Percentiles rank a stretch among this genome's conserved stretches.
phyloP scores from a whole-genome alignment of 1,140 invertebrate species.

The Zaprionus gabonicus region DNA sequence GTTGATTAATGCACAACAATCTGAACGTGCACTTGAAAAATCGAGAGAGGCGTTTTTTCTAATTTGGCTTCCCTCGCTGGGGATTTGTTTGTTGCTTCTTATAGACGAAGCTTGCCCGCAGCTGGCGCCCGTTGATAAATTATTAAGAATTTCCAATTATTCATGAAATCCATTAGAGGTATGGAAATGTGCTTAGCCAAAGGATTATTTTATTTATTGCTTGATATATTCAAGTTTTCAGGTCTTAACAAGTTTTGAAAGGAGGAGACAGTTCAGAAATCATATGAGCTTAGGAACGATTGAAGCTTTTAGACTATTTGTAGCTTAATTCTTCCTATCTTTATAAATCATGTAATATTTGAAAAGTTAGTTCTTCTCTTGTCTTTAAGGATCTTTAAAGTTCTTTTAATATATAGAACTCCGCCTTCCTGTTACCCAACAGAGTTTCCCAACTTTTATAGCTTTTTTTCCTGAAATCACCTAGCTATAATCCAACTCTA shows the following conservation, averaged over 20 bases:
- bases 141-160: neutral
- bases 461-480: neutral
- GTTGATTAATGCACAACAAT: constrained; percentile 64
- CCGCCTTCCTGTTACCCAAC: neutral
- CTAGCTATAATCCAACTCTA: neutral
- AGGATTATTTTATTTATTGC: neutral
- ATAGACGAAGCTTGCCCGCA: neutral
- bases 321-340: neutral
- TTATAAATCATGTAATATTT: too few species aligned
- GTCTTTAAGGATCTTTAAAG: too few species aligned
- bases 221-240: neutral
- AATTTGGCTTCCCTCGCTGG: neutral
- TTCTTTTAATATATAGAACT: too few species aligned
- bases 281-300: neutral
- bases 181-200: neutral
- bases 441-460: neutral
- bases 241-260: neutral
- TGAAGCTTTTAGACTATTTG: neutral
- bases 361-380: too few species aligned
- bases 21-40: constrained; percentile 24
- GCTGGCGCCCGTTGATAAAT: constrained; percentile 9
- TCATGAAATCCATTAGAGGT: neutral
- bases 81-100: neutral
- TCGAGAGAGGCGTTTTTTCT: constrained; percentile 17
- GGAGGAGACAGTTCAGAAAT: neutral